A percentile compares a stretch with the other conserved stretches of the same genome.
Evolutionary conservation across 2,888 invertebrate species (phyloP).

Genomic region (Amblyjoppa fuscipennis): DNA sequence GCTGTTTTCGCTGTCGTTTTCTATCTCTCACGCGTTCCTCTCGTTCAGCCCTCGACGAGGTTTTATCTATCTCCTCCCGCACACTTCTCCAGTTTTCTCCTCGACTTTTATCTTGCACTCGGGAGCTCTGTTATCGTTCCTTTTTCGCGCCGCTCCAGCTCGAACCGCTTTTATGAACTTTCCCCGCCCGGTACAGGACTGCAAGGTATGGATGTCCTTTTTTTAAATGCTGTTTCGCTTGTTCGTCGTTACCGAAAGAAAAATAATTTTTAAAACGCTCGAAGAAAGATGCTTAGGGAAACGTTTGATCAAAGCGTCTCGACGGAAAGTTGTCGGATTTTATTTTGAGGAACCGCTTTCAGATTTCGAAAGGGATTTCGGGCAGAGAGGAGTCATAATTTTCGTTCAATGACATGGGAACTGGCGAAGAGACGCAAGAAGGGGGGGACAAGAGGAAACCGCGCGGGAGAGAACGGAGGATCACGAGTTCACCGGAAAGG

Average conservation of each 20-base stretch:
- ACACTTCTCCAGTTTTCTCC: constrained; percentile 35
- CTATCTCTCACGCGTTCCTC: constrained; percentile 40
- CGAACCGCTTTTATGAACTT: constrained; percentile 61
- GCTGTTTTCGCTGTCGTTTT: constrained; percentile 33
- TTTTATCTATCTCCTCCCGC: constrained; percentile 45
- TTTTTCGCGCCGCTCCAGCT: constrained; percentile 23
- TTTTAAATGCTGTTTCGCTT: constrained; percentile 37
- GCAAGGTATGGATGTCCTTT: constrained; percentile 12
- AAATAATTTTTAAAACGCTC: neutral
- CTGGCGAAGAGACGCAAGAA: constrained; percentile 8
- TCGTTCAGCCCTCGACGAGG: constrained; percentile 32
- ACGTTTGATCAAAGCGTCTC: neutral
- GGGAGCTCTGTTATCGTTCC: constrained; percentile 28
- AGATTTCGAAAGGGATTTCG: neutral
- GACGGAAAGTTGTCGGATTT: neutral
- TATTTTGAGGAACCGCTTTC: neutral
- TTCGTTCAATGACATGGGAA: neutral
- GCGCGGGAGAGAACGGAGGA: constrained; percentile 66
- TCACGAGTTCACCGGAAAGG: constrained; percentile 77
- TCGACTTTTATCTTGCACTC: constrained; percentile 62
- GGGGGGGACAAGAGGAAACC: constrained; percentile 60
- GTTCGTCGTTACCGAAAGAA: neutral
- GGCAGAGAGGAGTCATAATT: neutral
- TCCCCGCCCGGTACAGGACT: constrained; percentile 23
- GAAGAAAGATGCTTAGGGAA: too few species aligned